phyloP scores from a whole-genome alignment of 2,113 vertebrate species.

The Antechinus flavipes region DNA sequence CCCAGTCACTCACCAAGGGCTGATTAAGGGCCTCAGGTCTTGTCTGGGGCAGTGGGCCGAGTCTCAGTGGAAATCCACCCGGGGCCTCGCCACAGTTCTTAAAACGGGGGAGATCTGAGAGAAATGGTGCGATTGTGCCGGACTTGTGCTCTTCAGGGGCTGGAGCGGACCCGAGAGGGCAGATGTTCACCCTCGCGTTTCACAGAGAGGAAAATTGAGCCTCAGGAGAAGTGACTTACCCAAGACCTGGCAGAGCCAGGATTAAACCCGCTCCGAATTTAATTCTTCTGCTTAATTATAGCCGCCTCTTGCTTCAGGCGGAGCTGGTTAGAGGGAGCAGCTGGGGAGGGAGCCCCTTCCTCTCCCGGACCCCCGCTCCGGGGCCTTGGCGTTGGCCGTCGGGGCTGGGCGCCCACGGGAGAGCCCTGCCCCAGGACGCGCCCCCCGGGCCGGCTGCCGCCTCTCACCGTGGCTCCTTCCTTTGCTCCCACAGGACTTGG shows the following conservation, averaged over 20 bases:
- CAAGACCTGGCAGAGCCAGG: background rate
- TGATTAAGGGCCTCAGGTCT: too few relatives aligned
- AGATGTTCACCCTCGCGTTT: background rate
- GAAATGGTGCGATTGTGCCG: background rate
- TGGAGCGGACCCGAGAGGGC: background rate
- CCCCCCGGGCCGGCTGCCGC: background rate
- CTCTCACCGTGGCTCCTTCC: slow-evolving; percentile 59
- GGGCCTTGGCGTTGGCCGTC: background rate
- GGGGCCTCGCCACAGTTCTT: background rate
- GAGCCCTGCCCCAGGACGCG: background rate
- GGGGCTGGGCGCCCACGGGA: accelerated
- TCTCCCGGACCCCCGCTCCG: background rate
- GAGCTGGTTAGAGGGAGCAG: background rate
- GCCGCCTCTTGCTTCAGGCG: background rate
- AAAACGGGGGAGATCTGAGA: background rate
- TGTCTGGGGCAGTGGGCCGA: background rate
- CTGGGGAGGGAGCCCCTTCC: background rate
- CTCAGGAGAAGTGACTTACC: background rate
- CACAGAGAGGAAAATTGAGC: background rate
- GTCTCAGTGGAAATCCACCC: background rate
- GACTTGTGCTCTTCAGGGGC: background rate
- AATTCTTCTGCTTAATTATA: background rate
- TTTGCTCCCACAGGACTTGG: slow-evolving; percentile 91
- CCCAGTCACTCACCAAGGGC: too few relatives aligned
- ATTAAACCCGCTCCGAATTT: background rate